Evolutionary conservation across 30 jellyfish, hydroid and myxozoan genomes (phyloP), one percentile per base, ranked within the genome.

Genomic region (Hydractinia symbiolongicarpus): DNA sequence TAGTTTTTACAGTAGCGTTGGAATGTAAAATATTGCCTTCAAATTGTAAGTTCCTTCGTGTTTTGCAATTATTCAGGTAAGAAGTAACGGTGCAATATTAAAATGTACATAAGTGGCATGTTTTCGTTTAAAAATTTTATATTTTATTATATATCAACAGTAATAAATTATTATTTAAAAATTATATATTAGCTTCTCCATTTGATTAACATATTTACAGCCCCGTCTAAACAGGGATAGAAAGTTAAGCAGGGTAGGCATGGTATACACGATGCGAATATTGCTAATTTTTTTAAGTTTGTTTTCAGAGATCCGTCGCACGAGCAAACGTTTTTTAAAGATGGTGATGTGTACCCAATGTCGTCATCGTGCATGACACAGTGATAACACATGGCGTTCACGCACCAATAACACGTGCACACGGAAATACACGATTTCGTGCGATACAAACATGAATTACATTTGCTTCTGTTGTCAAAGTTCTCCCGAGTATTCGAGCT

Each of bases 381-480:
- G 60, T 93, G 98, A 51, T 93, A 93, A 61, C 95, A 93, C 44
- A 61, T 73, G 4, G 98, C 95, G 51, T 93, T 92, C 13, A 93
- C 56, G 68, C 98, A 93, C 88, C 88, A 74, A 17, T 75, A 56
- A 82, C 98, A 93, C 6, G 98, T 93, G 87, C 95, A 88, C 66
- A 89, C 82, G 53, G 79, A 81, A 8, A 82, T 71, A 50, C 67
- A 57, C n/a, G 58, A 82, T 52, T 85, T 73, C 5, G 64, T 14
- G 4, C 61, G 19, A 51, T 54, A 66, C 85, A 89, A 20, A 62
- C 93, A 88, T 0, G 88, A 81, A 73, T 60, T 74, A 56, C 96
- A 88, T 8, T 30, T 30, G 44, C 44, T 30, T 30, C 44, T 30
- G 44, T 30, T 30, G 44, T 30, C 44, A 30, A 30, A 30, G 40